Percentiles rank a stretch among this genome's conserved stretches.
These are phyloP conservation scores for Semicossyphus pulcher DNA, from an alignment of 2,113 vertebrate species.

Conservation along the genomic window DNA sequence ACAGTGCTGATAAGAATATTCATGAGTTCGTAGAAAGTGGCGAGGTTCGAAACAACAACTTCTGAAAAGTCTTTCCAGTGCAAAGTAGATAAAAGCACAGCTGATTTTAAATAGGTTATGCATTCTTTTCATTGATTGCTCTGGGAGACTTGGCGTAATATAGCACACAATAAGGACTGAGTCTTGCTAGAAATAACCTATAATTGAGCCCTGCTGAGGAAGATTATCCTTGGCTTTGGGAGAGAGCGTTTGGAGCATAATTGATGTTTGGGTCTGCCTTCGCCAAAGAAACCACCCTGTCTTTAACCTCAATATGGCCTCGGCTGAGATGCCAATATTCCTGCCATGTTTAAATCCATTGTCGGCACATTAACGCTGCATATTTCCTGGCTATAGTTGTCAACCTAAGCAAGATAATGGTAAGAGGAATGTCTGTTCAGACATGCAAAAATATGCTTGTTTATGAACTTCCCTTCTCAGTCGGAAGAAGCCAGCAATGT, in stretches of 20 bases:
- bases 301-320: conserved; percentile 57
- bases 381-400: not conserved
- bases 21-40: not conserved
- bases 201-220: conserved; percentile 79
- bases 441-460: conserved; percentile 38
- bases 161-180: conserved; percentile 53
- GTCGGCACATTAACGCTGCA: not conserved
- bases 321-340: conserved; percentile 10
- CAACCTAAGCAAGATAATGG: not conserved
- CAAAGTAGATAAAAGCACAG: conserved; percentile 1
- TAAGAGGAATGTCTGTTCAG: conserved; percentile 18
- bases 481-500: conserved; percentile 45
- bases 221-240: conserved; percentile 78
- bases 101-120: not conserved
- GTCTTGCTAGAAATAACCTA: conserved; percentile 78
- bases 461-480: conserved; percentile 21
- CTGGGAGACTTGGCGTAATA: conserved; percentile 45
- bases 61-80: not conserved
- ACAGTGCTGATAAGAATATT: conserved; percentile 12
- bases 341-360: conserved; percentile 23
- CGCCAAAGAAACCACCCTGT: conserved; percentile 77
- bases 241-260: conserved; percentile 74
- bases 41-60: no score
- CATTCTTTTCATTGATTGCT: conserved; percentile 54
- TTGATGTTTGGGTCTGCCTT: conserved; percentile 77